These are phyloP conservation scores for Onychostruthus taczanowskii DNA, from an alignment of 2,113 vertebrate species.

Conservation along the genomic window DNA sequence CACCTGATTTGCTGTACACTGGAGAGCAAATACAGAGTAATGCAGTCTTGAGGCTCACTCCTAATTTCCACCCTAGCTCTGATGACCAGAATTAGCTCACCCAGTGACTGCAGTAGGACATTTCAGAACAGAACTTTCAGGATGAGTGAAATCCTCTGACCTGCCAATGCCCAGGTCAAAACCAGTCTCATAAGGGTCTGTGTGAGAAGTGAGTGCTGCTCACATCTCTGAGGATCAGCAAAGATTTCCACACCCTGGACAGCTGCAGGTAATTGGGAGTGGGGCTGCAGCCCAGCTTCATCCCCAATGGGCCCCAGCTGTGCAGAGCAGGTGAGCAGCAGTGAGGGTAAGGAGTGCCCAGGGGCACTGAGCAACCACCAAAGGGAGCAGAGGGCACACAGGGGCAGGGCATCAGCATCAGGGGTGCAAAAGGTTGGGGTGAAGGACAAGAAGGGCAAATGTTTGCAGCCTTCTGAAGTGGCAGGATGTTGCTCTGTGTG, in stretches of 20 bases:
- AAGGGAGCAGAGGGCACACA: neutral
- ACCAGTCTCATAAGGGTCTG: neutral
- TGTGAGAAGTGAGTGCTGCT: neutral
- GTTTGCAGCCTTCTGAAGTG: neutral
- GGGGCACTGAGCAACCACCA: neutral
- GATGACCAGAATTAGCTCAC: neutral
- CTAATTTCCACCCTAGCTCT: neutral
- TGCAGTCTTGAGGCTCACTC: neutral
- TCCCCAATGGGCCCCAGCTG: neutral
- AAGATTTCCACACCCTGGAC: neutral
- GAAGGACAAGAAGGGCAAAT: neutral
- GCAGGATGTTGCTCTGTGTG: neutral
- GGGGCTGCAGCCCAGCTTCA: rapidly evolving
- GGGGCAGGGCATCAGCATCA: neutral
- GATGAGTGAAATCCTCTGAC: neutral
- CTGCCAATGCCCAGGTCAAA: neutral
- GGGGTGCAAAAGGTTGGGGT: neutral
- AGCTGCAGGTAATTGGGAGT: neutral
- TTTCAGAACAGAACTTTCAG: neutral
- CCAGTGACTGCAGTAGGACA: too few species aligned
- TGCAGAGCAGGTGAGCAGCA: neutral
- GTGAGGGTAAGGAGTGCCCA: neutral
- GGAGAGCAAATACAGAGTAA: neutral
- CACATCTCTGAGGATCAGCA: neutral
- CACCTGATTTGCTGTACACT: neutral